Evolutionary conservation across 1,140 invertebrate genomes (phyloP), one percentile per base, ranked within the genome.

Genomic region (Stenopsyche tienmushanensis): DNA sequence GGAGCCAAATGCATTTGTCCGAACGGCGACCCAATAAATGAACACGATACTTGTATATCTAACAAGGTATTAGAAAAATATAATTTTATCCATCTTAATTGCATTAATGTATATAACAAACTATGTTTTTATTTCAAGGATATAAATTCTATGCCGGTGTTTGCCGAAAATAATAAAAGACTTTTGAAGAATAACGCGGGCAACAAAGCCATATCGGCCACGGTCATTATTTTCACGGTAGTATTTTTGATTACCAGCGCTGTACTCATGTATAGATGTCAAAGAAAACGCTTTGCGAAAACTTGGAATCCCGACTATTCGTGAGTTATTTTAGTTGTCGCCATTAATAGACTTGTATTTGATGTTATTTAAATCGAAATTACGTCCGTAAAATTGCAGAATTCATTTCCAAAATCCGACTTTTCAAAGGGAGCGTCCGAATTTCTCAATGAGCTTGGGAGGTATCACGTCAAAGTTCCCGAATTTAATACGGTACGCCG

Each of bases 361-460:
- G 17, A 52, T 26, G 25, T 20, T 65, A 54, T 44, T 55, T 47
- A 15, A n/a, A n/a, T n/a, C n/a, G n/a, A n/a, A n/a, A n/a, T n/a
- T n/a, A n/a, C n/a, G n/a, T n/a, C n/a, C n/a, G n/a, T n/a, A n/a
- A n/a, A n/a, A 29, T 64, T 64, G 7, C 44, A 65, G 63, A 8
- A 53, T 65, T n/a, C 63, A 57, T 25, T 65, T 65, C 20, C 63
- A 65, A 45, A 65, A 65, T 58, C 63, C 63, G 25, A 52, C 26
- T 20, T 65, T 57, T 29, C 23, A 42, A 20, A 45, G 63, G 41
- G 34, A 10, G 3, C 2, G 25, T 5, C 39, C 50, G 9, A 45
- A 42, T 24, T 60, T 60, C 20, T 15, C 42, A 21, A 18, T 47
- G 23, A 39, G 57, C 47, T 41, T 59, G 34, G 39, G 29, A 15